A percentile compares a stretch with the other conserved stretches of the same genome.
These are phyloP conservation scores for Eonycteris spelaea DNA, from an alignment of 2,113 vertebrate species.

Conservation along the genomic window DNA sequence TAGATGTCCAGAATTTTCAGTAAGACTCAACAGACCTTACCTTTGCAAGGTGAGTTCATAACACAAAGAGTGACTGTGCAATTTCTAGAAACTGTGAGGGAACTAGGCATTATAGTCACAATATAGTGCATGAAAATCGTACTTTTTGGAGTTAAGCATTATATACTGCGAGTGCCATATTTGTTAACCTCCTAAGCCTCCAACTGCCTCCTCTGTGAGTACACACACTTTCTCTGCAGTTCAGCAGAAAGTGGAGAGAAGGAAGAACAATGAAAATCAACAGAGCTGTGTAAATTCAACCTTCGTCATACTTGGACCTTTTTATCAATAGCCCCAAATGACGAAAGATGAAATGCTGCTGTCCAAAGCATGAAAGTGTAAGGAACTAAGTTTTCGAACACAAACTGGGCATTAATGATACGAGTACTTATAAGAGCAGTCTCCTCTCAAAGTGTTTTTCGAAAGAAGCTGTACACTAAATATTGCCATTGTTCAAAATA, in stretches of 20 bases:
- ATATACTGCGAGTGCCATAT: fast-evolving
- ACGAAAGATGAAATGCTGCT: background rate
- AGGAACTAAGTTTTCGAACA: background rate
- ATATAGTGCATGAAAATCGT: background rate
- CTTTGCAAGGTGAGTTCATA: background rate
- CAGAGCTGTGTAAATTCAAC: background rate
- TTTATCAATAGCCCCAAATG: background rate
- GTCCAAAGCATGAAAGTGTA: background rate
- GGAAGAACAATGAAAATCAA: background rate
- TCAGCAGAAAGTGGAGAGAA: background rate
- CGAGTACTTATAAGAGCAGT: background rate
- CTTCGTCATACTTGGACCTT: background rate
- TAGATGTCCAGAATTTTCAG: background rate
- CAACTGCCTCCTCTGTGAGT: background rate
- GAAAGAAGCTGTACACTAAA: background rate
- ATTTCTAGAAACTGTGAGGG: background rate
- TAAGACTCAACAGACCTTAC: background rate
- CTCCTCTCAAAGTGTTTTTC: background rate
- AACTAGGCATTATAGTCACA: background rate
- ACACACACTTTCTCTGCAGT: background rate
- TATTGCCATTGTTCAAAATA: constrained; percentile 14
- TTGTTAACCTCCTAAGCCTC: background rate
- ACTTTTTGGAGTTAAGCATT: background rate
- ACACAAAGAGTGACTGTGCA: background rate
- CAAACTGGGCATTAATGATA: background rate